Conservation (phyloP, 2,113 vertebrate genomes). For the Gobius niger region DNA sequence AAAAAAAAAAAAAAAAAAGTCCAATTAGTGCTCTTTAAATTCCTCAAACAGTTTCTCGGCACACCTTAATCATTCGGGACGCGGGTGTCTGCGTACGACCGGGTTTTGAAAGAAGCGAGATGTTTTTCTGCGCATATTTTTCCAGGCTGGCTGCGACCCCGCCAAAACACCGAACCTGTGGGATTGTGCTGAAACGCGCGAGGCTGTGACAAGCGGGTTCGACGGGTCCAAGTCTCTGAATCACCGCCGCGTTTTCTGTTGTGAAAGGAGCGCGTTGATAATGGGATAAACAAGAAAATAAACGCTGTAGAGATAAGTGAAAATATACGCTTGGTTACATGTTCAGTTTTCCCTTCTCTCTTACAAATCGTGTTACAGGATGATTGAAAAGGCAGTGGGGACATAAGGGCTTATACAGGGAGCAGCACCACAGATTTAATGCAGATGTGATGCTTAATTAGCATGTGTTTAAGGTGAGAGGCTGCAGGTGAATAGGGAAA, state of each 20-base stretch:
- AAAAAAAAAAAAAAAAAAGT: not conserved
- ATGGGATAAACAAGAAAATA: not conserved
- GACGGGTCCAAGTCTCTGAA: not conserved
- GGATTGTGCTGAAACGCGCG: not conserved
- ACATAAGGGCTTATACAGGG: too few relatives aligned
- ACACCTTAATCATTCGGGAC: not conserved
- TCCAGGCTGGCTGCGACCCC: not conserved
- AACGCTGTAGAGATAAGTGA: too few relatives aligned
- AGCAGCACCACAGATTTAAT: too few relatives aligned
- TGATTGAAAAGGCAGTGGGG: too few relatives aligned
- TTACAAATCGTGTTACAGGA: too few relatives aligned
- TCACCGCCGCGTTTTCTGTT: not conserved
- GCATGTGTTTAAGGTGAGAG: too few relatives aligned
- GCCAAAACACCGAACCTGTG: conserved; percentile 10
- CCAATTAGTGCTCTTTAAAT: not conserved
- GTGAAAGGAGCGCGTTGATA: not conserved
- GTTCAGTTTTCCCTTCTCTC: too few relatives aligned
- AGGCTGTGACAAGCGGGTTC: not conserved
- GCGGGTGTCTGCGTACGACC: not conserved
- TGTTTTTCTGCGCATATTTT: conserved; percentile 2
- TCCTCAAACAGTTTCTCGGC: not conserved
- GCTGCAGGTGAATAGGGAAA: too few relatives aligned
- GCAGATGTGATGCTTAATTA: too few relatives aligned
- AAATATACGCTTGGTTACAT: too few relatives aligned
- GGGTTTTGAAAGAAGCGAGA: not conserved